Percentiles rank a stretch among this genome's conserved stretches.
Conservation (phyloP, 2,888 invertebrate species). For the Pinctada fucata region DNA sequence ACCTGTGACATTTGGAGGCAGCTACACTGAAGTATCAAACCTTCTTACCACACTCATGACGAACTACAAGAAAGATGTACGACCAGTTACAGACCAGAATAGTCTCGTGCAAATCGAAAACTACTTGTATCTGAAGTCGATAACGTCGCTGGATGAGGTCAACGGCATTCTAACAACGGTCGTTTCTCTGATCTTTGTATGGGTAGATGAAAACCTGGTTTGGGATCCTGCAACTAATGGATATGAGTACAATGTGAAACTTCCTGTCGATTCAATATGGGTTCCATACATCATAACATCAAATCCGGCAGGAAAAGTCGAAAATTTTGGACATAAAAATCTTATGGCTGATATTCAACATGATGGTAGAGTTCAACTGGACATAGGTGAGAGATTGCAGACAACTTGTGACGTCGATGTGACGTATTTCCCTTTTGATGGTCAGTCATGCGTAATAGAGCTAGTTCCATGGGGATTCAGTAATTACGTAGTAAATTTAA, state of each 20-base stretch:
- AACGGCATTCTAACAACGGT: conserved; percentile 17
- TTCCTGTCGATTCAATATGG: conserved; percentile 8
- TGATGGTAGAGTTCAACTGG: background rate
- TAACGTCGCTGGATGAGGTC: conserved; percentile 15
- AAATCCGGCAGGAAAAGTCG: conserved; percentile 10
- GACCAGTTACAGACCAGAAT: background rate
- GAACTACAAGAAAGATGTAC: background rate
- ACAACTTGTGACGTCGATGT: conserved; percentile 22
- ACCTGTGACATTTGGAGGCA: no score
- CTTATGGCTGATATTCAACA: background rate
- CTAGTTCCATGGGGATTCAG: conserved; percentile 4
- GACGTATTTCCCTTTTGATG: conserved; percentile 28
- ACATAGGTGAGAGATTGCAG: conserved; percentile 18
- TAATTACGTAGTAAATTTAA: no score
- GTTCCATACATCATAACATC: conserved; percentile 4
- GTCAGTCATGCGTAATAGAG: conserved; percentile 14
- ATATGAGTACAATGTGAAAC: background rate
- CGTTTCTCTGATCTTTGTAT: background rate
- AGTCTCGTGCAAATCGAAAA: background rate
- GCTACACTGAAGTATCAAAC: no score
- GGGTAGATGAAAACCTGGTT: conserved; percentile 10
- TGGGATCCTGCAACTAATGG: background rate
- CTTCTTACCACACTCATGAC: no score
- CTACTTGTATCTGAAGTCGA: conserved; percentile 1
- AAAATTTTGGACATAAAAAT: background rate